Base-by-base conservation (phyloP, 2,888 invertebrate species). In the Troides oblongomaculatus region DNA sequence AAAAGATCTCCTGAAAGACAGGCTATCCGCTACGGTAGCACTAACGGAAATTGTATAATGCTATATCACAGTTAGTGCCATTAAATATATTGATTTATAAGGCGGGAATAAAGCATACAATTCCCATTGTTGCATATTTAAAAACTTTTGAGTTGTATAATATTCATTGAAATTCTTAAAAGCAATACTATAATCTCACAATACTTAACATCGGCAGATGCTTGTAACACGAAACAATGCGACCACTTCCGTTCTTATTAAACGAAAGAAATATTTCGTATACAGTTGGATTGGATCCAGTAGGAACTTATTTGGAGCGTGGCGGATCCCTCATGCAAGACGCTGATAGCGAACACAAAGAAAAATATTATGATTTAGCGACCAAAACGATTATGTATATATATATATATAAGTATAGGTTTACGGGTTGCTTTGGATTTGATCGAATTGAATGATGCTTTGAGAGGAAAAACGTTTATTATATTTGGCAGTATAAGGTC, bases 221-320 rank as follows among this genome's bases (percentile, higher is more conserved):
- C 18, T 17, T 10, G 10, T 10, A 6, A n/a, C 6, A 10, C 71
- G 72, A 78, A 81, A 81, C 76, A 79, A 80, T 79, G 79, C 74
- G 74, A 78, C 70, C 69, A 69, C 76, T 79, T 78, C 74, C 72
- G 72, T 78, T 74, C 70, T 71, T 78, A 80, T 84, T 82, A 82
- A 81, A 84, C 82, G 78, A 78, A 79, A 78, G 80, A 81, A 81
- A 78, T 79, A 81, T 84, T 81, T 85, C 83, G 82, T 81, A 84
- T 83, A 75, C 74, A 72, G 74, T 82, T 86, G 87, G 86, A 84
- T 75, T 76, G 77, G 71, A 77, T 83, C 85, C 85, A 86, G 83
- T 77, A 75, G 72, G 64, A 71, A 72, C 64, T 78, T 80, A 84
- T 83, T 74, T 83, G 75, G 78, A 79, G 76, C 76, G 77, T 78